phyloP scores from a whole-genome alignment of 2,113 vertebrate genomes.

The Gobiocypris rarus region DNA sequence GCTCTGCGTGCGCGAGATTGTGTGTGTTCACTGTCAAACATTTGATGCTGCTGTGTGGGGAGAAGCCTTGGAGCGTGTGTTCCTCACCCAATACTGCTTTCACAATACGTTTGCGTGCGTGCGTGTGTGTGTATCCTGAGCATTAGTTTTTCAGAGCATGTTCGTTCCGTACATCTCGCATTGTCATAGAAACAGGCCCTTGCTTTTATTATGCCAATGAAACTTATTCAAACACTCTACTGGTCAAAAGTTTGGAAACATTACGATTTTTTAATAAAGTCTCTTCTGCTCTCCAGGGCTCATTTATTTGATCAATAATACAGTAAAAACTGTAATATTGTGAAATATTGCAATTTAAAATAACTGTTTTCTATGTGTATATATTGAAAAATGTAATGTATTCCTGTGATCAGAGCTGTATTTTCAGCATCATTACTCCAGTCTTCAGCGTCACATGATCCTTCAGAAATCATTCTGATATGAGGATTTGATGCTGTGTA shows the following conservation, averaged over 20 bases:
- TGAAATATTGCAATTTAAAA: background rate
- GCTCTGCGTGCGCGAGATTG: conserved; percentile 20
- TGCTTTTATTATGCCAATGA: conserved; percentile 48
- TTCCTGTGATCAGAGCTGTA: background rate
- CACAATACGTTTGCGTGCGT: background rate
- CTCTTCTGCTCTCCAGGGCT: background rate
- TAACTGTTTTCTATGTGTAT: background rate
- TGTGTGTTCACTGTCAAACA: conserved; percentile 25
- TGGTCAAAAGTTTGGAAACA: background rate
- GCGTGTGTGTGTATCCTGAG: background rate
- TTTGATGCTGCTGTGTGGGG: conserved; percentile 57
- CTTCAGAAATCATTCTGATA: background rate
- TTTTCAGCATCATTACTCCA: background rate
- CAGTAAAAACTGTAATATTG: too few species aligned
- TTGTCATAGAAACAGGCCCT: conserved; percentile 68
- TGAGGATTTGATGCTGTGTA: background rate
- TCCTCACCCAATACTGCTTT: background rate
- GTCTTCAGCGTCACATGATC: background rate
- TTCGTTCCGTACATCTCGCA: conserved; percentile 41
- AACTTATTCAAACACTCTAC: conserved; percentile 37
- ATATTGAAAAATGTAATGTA: background rate
- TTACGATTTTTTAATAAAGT: background rate
- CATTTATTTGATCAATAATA: background rate
- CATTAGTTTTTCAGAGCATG: conserved; percentile 51
- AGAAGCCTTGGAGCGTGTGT: background rate